Evolutionary conservation across 2,797 vertebrate genomes (phyloP).

Genomic region (Aeoliscus strigatus): DNA sequence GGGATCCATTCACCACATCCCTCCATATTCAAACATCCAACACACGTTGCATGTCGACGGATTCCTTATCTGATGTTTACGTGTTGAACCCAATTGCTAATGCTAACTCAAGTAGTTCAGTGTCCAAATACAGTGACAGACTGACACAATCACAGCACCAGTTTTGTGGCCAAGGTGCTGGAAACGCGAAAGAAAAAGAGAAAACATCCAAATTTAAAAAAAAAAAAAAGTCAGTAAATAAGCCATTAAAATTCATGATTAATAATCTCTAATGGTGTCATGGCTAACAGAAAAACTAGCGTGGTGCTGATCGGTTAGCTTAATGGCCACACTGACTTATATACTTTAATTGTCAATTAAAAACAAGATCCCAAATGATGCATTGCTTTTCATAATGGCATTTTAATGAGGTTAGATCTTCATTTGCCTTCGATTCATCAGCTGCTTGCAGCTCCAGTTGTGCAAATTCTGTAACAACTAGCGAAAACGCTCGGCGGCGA

Average conservation of each 20-base stretch:
- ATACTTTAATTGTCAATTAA: constrained; percentile 76
- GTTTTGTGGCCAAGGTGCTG: no score
- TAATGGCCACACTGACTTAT: constrained; percentile 72
- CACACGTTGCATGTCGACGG: no score
- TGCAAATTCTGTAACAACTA: constrained; percentile 38
- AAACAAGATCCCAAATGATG: constrained; percentile 67
- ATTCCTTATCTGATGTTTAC: no score
- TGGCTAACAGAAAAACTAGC: constrained; percentile 56
- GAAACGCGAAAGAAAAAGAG: no score
- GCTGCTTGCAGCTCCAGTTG: constrained; percentile 45
- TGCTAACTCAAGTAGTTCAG: no score
- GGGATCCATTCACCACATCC: no score
- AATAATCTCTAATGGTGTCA: constrained; percentile 58
- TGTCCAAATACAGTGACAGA: no score
- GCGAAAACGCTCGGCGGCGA: constrained; percentile 34
- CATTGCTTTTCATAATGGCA: constrained; percentile 67
- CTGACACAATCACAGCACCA: no score
- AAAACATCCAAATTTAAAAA: constrained; percentile 36
- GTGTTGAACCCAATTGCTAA: no score
- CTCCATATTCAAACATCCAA: no score
- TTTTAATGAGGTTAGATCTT: constrained; percentile 72
- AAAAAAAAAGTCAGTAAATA: constrained; percentile 22
- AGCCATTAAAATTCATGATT: constrained; percentile 57
- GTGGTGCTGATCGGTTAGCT: constrained; percentile 67
- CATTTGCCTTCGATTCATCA: constrained; percentile 62